These are phyloP conservation scores for Australoheros facetus DNA, from an alignment of 2,797 vertebrate genomes.

Conservation along the genomic window DNA sequence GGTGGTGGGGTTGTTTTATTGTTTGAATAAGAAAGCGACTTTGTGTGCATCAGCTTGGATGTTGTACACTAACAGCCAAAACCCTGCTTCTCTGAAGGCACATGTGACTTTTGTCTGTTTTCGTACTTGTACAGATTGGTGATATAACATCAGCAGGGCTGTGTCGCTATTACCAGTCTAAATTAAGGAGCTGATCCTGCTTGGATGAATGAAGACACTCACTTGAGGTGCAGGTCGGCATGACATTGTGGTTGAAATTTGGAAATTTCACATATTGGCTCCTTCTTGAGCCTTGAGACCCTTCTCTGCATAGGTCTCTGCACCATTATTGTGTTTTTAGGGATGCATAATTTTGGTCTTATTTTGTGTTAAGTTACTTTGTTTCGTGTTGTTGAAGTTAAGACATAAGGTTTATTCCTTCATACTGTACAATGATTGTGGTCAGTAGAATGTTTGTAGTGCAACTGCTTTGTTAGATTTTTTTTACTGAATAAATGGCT, in stretches of 20 bases:
- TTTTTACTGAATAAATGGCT: too few relatives aligned
- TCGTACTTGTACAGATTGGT: too few relatives aligned
- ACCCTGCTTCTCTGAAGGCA: too few relatives aligned
- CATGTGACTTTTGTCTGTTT: too few relatives aligned
- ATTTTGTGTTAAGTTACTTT: not conserved
- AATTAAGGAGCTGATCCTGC: not conserved
- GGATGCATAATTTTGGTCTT: not conserved
- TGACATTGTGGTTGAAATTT: not conserved
- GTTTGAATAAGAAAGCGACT: not conserved
- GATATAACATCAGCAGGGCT: too few relatives aligned
- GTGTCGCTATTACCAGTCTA: not conserved
- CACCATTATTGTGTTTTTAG: not conserved
- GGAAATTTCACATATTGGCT: not conserved
- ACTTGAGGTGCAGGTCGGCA: rapidly evolving
- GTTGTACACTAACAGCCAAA: too few relatives aligned
- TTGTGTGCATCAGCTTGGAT: not conserved
- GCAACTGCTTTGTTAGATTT: too few relatives aligned
- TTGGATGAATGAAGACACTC: not conserved
- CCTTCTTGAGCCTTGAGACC: not conserved
- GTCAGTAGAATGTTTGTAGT: too few relatives aligned
- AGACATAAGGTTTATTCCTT: too few relatives aligned
- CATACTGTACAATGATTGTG: too few relatives aligned
- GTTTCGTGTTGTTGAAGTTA: too few relatives aligned
- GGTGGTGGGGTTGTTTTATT: too few relatives aligned
- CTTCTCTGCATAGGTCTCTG: rapidly evolving